Evolutionary conservation across 2,113 vertebrate species (phyloP).

Genomic region (Xerus inauris): DNA sequence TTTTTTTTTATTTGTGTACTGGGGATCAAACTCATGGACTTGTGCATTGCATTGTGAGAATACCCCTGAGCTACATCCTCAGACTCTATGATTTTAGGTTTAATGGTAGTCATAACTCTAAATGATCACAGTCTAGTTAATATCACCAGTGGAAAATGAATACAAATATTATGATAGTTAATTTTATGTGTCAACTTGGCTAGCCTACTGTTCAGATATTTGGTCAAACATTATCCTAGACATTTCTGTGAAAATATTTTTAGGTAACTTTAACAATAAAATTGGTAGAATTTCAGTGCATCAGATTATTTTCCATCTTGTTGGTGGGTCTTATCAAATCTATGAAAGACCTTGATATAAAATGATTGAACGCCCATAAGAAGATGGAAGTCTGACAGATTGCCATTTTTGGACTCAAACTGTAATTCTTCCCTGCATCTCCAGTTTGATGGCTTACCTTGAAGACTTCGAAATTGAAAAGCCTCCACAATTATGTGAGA

Average conservation of each 20-base stretch:
- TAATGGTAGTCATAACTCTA: not conserved
- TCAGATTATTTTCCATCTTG: not conserved
- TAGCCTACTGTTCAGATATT: not conserved
- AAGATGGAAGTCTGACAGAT: not conserved
- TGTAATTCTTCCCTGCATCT: not conserved
- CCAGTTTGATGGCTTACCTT: not conserved
- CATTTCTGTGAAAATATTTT: not conserved
- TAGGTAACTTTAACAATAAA: not conserved
- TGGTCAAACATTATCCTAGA: not conserved
- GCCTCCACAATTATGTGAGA: fast-evolving
- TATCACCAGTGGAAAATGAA: not conserved
- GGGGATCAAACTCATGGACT: not conserved
- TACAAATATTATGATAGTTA: not conserved
- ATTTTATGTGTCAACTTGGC: not conserved
- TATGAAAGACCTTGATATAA: not conserved
- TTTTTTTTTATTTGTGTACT: not conserved
- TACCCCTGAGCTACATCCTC: too few relatives aligned
- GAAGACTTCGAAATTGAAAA: not conserved
- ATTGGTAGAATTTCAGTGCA: not conserved
- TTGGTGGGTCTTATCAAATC: not conserved
- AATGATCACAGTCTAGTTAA: not conserved
- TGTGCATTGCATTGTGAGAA: not conserved
- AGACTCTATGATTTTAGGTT: not conserved
- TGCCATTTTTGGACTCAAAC: not conserved
- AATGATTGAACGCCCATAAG: not conserved